phyloP scores from a whole-genome alignment of 2,113 vertebrate genomes.

The Catagonus wagneri region DNA sequence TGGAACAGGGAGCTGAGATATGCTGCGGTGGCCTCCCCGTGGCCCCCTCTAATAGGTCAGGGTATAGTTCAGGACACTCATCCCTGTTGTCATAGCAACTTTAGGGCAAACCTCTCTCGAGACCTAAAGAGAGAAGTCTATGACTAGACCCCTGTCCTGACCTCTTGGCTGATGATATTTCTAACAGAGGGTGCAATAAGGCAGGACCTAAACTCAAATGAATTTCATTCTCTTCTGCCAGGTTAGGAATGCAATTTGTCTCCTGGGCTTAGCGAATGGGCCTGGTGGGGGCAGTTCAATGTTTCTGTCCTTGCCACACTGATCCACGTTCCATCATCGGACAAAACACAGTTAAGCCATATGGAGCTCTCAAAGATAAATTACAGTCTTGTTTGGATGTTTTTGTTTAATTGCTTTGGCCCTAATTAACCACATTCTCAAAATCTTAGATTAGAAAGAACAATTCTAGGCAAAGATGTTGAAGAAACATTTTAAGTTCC shows the following conservation, averaged over 20 bases:
- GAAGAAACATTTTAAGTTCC: not conserved
- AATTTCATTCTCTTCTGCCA: not conserved
- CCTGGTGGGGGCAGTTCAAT: not conserved
- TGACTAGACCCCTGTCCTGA: not conserved
- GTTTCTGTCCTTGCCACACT: not conserved
- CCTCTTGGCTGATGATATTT: not conserved
- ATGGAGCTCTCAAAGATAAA: constrained; percentile 29
- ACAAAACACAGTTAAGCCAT: not conserved
- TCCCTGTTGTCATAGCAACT: not conserved
- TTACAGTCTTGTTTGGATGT: not conserved
- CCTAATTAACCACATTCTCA: not conserved
- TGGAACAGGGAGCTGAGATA: not conserved
- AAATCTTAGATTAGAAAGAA: not conserved
- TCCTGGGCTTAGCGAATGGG: not conserved
- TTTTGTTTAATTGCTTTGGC: not conserved
- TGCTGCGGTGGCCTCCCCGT: no score
- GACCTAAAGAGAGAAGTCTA: not conserved
- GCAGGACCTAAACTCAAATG: not conserved
- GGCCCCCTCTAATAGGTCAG: not conserved
- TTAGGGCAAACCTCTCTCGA: not conserved
- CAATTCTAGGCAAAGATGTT: constrained; percentile 14
- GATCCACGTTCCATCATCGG: not conserved
- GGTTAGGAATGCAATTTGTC: not conserved
- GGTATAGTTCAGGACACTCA: not conserved
- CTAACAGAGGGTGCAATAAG: not conserved